Evolutionary conservation across 2,113 vertebrate species (phyloP), one percentile per base, ranked within the genome.

Genomic region (Oenanthe oenanthe): DNA sequence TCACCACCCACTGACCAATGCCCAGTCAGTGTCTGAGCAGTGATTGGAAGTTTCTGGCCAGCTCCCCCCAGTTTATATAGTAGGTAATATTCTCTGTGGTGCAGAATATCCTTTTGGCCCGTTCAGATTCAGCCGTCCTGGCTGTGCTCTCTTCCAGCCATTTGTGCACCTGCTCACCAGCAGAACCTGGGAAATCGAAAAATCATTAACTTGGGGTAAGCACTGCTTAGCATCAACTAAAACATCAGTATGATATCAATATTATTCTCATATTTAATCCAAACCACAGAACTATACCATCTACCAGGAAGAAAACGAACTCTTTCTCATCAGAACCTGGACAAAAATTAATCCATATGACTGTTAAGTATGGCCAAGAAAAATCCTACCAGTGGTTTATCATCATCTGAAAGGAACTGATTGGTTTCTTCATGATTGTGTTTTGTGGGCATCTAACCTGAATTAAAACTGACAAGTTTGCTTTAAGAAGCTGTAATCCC

Each of bases 401-500:
- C 61, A 83, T 1, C 38, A 34, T 89, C 42, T 71, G 51, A 94
- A 95, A 89, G 83, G 51, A 79, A 34, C 31, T 85, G 72, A 86
- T 54, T 95, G n/a, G 20, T 92, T 95, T 91, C 61, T 89, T 82
- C 73, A 51, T 34, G 48, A 54, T 51, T 85, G 48, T 68, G 17
- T 91, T 73, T 63, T 66, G 47, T 21, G 19, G 58, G 40, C 58
- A 72, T 58, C 63, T 85, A 92, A 74, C 66, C 63, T 84, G 86
- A 96, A 97, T 86, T 92, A 21, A 94, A 95, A 62, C 92, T 95
- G 94, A 95, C 95, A 95, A 87, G 82, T 89, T 95, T 96, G 65
- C 89, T 68, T n/a, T 63, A 78, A 93, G 92, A 92, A 77, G 73
- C 80, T 95, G 80, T 85, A 86, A 93, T 77, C 83, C 76, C 61